phyloP scores from a whole-genome alignment of 1,140 invertebrate species.

The Sinella curviseta region DNA sequence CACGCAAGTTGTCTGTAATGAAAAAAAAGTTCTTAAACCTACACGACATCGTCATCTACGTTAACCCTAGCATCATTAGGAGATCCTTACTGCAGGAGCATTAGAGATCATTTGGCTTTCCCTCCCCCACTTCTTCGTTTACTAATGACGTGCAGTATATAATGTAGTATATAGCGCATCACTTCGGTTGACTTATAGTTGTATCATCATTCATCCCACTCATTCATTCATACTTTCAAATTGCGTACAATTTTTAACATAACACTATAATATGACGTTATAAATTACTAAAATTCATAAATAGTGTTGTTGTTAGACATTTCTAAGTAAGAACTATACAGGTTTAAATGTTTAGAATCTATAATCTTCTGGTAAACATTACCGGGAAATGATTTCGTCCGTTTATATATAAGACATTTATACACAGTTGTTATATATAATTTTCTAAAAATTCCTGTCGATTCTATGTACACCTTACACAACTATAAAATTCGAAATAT shows the following conservation, averaged over 20 bases:
- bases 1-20: neutral
- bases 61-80: too few relatives aligned
- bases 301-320: too few relatives aligned
- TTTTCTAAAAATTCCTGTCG: too few relatives aligned
- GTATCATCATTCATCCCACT: neutral
- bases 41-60: too few relatives aligned
- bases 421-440: too few relatives aligned
- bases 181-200: too few relatives aligned
- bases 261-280: too few relatives aligned
- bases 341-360: too few relatives aligned
- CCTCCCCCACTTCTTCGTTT: neutral
- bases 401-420: too few relatives aligned
- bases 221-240: neutral
- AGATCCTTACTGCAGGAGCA: constrained; percentile 19
- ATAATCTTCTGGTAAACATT: neutral
- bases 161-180: neutral
- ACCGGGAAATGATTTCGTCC: neutral
- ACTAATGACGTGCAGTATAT: neutral
- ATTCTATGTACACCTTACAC: neutral
- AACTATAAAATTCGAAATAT: neutral
- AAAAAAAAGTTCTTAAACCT: neutral
- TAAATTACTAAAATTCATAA: too few relatives aligned
- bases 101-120: constrained; percentile 10
- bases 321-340: neutral
- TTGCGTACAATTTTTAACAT: neutral